Conservation (phyloP, 2,888 invertebrate species). For the Drosophila niveifrons region DNA sequence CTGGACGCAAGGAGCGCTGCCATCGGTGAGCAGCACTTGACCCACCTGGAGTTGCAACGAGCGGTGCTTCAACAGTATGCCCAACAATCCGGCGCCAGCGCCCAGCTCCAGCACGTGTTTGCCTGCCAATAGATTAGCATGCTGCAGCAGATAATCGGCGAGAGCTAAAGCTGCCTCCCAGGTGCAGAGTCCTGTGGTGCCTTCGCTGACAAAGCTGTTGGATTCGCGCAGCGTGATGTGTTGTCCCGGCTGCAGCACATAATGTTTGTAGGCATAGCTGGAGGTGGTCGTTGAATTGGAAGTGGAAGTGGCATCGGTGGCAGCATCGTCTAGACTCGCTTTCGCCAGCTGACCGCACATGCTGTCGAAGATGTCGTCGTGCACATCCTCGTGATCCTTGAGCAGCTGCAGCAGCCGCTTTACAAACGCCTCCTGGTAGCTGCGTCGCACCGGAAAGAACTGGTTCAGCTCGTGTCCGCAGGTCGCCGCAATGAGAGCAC, state of each 20-base stretch:
- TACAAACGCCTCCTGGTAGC: slow-evolving; percentile 89
- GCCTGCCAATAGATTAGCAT: slow-evolving; percentile 86
- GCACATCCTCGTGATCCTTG: slow-evolving; percentile 87
- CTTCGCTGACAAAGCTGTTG: slow-evolving; percentile 90
- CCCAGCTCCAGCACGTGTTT: slow-evolving; percentile 91
- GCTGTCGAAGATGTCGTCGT: slow-evolving; percentile 88
- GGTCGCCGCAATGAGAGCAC: slow-evolving; percentile 87
- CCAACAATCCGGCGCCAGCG: slow-evolving; percentile 91
- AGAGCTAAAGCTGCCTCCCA: slow-evolving; percentile 92
- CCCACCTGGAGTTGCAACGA: slow-evolving; percentile 86
- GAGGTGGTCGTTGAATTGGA: not conserved
- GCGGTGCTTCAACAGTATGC: slow-evolving; percentile 88
- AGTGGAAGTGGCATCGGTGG: not conserved
- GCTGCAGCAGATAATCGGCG: slow-evolving; percentile 89
- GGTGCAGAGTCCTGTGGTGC: slow-evolving; percentile 92
- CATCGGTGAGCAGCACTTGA: slow-evolving; percentile 89
- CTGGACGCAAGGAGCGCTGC: slow-evolving; percentile 89
- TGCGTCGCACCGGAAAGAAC: slow-evolving; percentile 88
- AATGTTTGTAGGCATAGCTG: slow-evolving; percentile 88
- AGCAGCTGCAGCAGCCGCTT: slow-evolving; percentile 88
- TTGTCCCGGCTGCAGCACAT: slow-evolving; percentile 81
- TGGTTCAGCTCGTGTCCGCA: slow-evolving; percentile 86
- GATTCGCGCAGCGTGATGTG: slow-evolving; percentile 89
- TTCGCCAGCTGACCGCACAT: slow-evolving; percentile 81
- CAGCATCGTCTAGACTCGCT: not conserved